Evolutionary conservation across 1,140 invertebrate genomes (phyloP).

Genomic region (Diabrotica virgifera): DNA sequence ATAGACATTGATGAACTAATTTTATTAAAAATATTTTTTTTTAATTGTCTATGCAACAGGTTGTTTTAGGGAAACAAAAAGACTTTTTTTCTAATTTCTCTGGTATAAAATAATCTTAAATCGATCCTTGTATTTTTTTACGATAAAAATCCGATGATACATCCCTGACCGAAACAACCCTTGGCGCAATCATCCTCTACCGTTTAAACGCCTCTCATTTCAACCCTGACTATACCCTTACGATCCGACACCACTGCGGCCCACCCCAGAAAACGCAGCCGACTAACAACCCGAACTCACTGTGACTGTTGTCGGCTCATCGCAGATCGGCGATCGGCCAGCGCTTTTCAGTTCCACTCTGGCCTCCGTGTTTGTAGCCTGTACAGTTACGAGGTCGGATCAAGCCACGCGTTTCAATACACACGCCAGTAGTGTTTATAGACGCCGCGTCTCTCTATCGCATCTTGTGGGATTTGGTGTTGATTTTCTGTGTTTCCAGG

Average conservation of each 20-base stretch:
- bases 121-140: no score
- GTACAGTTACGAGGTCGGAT: neutral
- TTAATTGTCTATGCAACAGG: no score
- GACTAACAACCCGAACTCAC: neutral
- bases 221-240: neutral
- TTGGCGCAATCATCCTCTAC: neutral
- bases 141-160: no score
- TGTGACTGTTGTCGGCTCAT: conserved; percentile 1
- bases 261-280: conserved; percentile 1
- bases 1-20: no score
- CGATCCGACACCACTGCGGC: neutral
- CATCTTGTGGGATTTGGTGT: neutral
- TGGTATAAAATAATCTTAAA: no score
- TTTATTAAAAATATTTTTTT: no score
- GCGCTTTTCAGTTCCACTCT: neutral
- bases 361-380: neutral
- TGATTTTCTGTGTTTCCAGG: neutral
- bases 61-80: no score
- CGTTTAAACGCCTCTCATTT: neutral
- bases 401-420: neutral
- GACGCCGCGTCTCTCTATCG: neutral
- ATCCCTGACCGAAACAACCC: neutral
- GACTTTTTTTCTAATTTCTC: no score
- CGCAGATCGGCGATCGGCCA: neutral
- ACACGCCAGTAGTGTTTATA: neutral